A percentile compares a stretch with the other conserved stretches of the same genome.
Evolutionary conservation across 2,888 invertebrate genomes (phyloP).

Genomic region (Scotopteryx bipunctaria): DNA sequence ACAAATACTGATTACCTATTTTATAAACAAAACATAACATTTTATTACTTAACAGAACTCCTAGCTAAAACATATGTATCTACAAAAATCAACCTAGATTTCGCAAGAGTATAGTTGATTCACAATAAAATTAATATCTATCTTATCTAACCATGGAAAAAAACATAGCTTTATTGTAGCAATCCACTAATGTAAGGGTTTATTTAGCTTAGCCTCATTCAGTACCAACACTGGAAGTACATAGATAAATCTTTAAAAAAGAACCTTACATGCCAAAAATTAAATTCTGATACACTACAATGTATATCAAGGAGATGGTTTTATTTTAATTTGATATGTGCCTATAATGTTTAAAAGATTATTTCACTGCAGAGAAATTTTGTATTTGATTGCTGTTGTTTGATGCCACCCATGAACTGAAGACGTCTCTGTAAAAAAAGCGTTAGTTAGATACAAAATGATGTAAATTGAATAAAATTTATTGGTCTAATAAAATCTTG

Average conservation of each 20-base stretch:
- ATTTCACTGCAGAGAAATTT: conserved; percentile 91
- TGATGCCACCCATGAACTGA: conserved; percentile 94
- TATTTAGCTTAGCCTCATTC: conserved; percentile 22
- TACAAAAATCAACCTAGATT: conserved; percentile 30
- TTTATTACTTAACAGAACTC: conserved; percentile 16
- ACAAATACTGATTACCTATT: conserved; percentile 39
- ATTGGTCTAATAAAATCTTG: too few species aligned
- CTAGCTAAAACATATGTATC: conserved; percentile 17
- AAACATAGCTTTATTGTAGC: background rate
- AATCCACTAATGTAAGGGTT: conserved; percentile 12
- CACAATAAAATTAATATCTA: conserved; percentile 11
- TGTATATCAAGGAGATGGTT: conserved; percentile 38
- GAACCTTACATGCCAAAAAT: conserved; percentile 5
- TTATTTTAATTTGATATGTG: conserved; percentile 60
- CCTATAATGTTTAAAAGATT: conserved; percentile 55
- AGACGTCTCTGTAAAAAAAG: conserved; percentile 90
- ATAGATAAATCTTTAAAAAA: conserved; percentile 11
- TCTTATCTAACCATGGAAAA: background rate
- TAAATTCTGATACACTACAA: conserved; percentile 30
- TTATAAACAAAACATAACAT: conserved; percentile 29
- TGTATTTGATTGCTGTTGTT: conserved; percentile 92
- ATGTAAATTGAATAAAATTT: conserved; percentile 39
- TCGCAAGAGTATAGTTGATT: conserved; percentile 13
- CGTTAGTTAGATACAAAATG: too few species aligned
- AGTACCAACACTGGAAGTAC: conserved; percentile 13